Percentiles rank a stretch among this genome's conserved stretches.
Evolutionary conservation across 2,888 invertebrate genomes (phyloP).

Genomic region (Ceramica pisi): DNA sequence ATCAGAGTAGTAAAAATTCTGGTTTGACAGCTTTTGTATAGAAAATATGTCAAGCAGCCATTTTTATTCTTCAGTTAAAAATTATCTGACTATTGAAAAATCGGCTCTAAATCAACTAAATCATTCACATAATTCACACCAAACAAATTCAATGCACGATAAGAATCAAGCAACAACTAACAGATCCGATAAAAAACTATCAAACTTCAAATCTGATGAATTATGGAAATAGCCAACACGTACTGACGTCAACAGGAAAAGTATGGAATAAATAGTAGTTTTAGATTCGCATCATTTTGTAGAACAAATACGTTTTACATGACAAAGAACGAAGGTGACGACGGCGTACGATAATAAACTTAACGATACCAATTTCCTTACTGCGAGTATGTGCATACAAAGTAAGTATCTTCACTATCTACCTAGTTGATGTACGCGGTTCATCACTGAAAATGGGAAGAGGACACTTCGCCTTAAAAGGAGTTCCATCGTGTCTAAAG

Average conservation of each 20-base stretch:
- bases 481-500: background rate
- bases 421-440: background rate
- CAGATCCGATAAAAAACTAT: conserved; percentile 22
- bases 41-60: too few relatives aligned
- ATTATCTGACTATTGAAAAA: too few relatives aligned
- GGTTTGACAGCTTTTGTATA: too few relatives aligned
- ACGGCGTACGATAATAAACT: conserved; percentile 15
- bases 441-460: background rate
- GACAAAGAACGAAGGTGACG: conserved; percentile 41
- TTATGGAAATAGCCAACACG: conserved; percentile 45
- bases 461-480: background rate
- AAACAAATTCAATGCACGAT: background rate
- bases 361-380: conserved; percentile 20
- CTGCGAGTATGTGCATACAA: conserved; percentile 2
- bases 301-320: conserved; percentile 63
- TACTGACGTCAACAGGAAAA: conserved; percentile 60
- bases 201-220: conserved; percentile 41
- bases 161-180: background rate
- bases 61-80: too few relatives aligned
- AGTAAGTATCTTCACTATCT: background rate
- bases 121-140: background rate
- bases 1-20: too few relatives aligned
- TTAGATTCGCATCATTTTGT: conserved; percentile 54
- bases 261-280: conserved; percentile 53
- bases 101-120: background rate